Conservation (phyloP, 2,113 vertebrate genomes). For the Dissostichus mawsoni region DNA sequence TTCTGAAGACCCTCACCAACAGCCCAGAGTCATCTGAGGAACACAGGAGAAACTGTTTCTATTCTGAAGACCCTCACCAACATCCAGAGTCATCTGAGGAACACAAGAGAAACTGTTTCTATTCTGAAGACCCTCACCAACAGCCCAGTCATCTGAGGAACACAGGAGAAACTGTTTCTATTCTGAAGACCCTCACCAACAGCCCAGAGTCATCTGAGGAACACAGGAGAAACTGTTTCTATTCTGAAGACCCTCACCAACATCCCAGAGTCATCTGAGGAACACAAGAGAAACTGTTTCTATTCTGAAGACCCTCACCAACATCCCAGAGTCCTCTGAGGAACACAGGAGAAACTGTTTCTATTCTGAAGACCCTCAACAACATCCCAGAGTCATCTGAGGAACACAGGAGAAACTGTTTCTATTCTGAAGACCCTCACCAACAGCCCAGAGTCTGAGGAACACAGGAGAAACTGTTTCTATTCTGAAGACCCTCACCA, state of each 20-base stretch:
- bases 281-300: no score
- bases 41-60: no score
- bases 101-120: no score
- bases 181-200: constrained; percentile 86
- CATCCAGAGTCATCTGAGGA: constrained; percentile 75
- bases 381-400: constrained; percentile 79
- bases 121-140: constrained; percentile 86
- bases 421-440: constrained; percentile 84
- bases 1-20: constrained; percentile 88
- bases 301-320: constrained; percentile 85
- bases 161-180: no score
- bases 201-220: constrained; percentile 73
- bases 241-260: constrained; percentile 86
- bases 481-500: constrained; percentile 88
- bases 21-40: constrained; percentile 75
- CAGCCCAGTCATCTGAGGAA: constrained; percentile 73
- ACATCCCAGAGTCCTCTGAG: constrained; percentile 78
- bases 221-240: no score
- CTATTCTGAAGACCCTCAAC: constrained; percentile 84
- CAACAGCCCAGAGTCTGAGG: constrained; percentile 77
- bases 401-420: no score
- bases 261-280: constrained; percentile 75
- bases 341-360: no score
- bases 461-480: no score
- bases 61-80: constrained; percentile 86